A percentile compares a stretch with the other conserved stretches of the same genome.
phyloP scores from a whole-genome alignment of 1,140 invertebrate genomes.

The Ceratosolen solmsi region DNA sequence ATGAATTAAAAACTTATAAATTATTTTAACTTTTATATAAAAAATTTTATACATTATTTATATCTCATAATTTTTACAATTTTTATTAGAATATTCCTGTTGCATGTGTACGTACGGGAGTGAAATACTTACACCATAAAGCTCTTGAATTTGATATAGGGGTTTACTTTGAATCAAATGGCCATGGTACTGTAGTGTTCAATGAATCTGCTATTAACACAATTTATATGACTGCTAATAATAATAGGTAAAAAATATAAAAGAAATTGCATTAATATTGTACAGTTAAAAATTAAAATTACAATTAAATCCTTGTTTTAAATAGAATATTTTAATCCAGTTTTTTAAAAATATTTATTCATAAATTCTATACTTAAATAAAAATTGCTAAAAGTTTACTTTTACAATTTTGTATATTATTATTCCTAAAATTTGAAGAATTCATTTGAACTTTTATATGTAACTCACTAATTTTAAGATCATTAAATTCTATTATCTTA shows the following conservation, averaged over 20 bases:
- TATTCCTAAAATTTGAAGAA: neutral
- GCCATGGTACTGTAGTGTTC: slow-evolving; percentile 95
- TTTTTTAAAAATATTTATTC: neutral
- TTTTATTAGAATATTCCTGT: slow-evolving; percentile 87
- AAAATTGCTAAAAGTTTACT: neutral
- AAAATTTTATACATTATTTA: neutral
- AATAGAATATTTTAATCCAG: too few species aligned
- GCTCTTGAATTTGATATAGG: slow-evolving; percentile 95
- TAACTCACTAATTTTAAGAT: neutral
- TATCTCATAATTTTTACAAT: slow-evolving; percentile 40
- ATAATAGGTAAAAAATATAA: slow-evolving; percentile 61
- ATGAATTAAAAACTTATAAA: neutral
- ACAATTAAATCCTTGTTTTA: too few species aligned
- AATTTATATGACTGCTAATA: slow-evolving; percentile 69
- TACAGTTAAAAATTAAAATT: too few species aligned
- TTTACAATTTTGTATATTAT: slow-evolving; percentile 2
- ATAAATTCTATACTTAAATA: neutral
- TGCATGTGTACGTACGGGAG: slow-evolving; percentile 93
- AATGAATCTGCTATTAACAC: slow-evolving; percentile 78
- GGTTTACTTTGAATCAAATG: slow-evolving; percentile 99
- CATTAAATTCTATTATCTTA: neutral
- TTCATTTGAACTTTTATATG: neutral
- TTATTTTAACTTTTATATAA: neutral
- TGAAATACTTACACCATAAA: slow-evolving; percentile 96
- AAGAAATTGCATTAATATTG: too few species aligned